phyloP scores from a whole-genome alignment of 2,888 invertebrate genomes.

The Masnerella sp. region DNA sequence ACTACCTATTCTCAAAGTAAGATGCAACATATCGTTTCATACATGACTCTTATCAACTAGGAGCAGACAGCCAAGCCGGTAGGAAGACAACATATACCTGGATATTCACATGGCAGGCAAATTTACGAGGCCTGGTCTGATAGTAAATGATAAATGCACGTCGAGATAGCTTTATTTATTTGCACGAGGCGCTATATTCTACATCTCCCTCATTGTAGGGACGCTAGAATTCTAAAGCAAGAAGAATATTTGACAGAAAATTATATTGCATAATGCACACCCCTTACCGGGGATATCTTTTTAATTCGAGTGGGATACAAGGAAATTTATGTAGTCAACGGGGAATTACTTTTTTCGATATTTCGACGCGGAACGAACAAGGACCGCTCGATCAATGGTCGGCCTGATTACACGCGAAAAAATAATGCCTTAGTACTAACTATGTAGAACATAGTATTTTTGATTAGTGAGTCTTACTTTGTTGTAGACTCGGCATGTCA shows the following conservation, averaged over 20 bases:
- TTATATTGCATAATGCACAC: slow-evolving; percentile 9
- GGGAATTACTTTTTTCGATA: too few species aligned
- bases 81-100: slow-evolving; percentile 64
- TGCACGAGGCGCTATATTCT: slow-evolving; percentile 77
- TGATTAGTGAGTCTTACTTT: too few species aligned
- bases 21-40: slow-evolving; percentile 72
- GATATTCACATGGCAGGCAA: slow-evolving; percentile 72
- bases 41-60: slow-evolving; percentile 72
- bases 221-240: slow-evolving; percentile 15
- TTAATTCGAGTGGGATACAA: too few species aligned
- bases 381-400: too few species aligned
- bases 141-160: slow-evolving; percentile 81
- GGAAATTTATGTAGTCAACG: too few species aligned
- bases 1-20: slow-evolving; percentile 65
- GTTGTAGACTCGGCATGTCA: too few species aligned
- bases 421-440: too few species aligned
- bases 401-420: too few species aligned
- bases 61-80: slow-evolving; percentile 70
- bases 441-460: too few species aligned
- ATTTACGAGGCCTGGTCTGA: slow-evolving; percentile 80
- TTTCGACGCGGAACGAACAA: too few species aligned
- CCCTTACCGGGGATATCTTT: too few species aligned
- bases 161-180: slow-evolving; percentile 82
- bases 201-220: slow-evolving; percentile 33
- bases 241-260: slow-evolving; percentile 38